Conservation (phyloP, 2,113 vertebrate species). For the Echinops telfairi region DNA sequence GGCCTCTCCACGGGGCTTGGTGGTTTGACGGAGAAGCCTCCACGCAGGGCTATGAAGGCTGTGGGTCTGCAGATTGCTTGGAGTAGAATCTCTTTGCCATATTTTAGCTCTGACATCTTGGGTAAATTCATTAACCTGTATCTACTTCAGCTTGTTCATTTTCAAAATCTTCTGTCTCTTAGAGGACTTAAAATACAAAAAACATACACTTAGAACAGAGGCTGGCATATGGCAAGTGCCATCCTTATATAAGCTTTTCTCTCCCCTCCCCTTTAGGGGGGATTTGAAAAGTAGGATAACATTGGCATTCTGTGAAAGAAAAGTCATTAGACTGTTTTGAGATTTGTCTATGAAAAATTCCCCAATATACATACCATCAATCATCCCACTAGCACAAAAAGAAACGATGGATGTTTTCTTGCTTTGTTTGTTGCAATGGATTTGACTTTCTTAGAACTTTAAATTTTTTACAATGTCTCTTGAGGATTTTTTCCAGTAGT, state of each 20-base stretch:
- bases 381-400: slow-evolving; percentile 5
- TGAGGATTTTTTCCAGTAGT: slow-evolving; percentile 27
- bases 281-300: not conserved
- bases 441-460: slow-evolving; percentile 56
- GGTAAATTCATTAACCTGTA: not conserved
- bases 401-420: slow-evolving; percentile 40
- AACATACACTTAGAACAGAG: not conserved
- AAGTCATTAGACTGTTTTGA: slow-evolving; percentile 8
- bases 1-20: not conserved
- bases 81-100: not conserved
- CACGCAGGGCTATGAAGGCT: not conserved
- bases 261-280: not conserved
- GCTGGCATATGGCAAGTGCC: not conserved
- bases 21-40: not conserved
- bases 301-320: not conserved
- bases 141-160: slow-evolving; percentile 3
- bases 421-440: slow-evolving; percentile 47
- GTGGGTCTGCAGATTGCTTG: too few species aligned
- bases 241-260: not conserved
- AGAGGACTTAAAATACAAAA: slow-evolving; percentile 47
- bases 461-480: slow-evolving; percentile 37
- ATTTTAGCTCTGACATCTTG: slow-evolving; percentile 10
- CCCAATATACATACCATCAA: not conserved
- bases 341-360: slow-evolving; percentile 29
- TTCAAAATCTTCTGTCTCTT: not conserved